These are phyloP conservation scores for Lepus europaeus DNA, from an alignment of 2,113 vertebrate species.

Conservation along the genomic window DNA sequence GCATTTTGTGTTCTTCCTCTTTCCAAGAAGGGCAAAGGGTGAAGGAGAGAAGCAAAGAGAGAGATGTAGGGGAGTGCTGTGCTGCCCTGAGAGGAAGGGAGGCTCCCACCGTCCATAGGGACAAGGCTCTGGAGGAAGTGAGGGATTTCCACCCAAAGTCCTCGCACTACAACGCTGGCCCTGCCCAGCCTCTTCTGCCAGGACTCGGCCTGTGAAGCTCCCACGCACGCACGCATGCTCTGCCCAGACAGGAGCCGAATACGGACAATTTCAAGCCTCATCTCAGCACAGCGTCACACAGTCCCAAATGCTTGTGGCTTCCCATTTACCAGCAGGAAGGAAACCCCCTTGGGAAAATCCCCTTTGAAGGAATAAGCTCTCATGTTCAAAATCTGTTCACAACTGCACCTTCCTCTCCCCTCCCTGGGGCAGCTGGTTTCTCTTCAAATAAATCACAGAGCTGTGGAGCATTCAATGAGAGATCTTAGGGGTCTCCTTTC, in stretches of 20 bases:
- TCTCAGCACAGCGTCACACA: constrained; percentile 42
- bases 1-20: constrained; percentile 30
- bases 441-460: constrained; percentile 53
- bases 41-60: background rate
- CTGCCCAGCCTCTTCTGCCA: background rate
- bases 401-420: constrained; percentile 21
- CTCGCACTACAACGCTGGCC: background rate
- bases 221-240: rapidly evolving
- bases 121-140: background rate
- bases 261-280: constrained; percentile 5
- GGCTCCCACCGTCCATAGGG: background rate
- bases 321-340: constrained; percentile 33
- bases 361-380: constrained; percentile 58
- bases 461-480: background rate
- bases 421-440: constrained; percentile 22
- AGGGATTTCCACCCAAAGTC: background rate
- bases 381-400: constrained; percentile 67
- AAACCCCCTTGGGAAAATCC: constrained; percentile 44
- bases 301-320: constrained; percentile 44
- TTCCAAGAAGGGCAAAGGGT: background rate
- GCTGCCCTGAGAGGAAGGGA: background rate
- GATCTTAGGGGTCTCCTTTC: constrained; percentile 16
- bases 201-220: background rate
- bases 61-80: background rate
- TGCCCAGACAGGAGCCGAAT: background rate